Evolutionary conservation across 2,113 vertebrate species (phyloP).

Genomic region (Clarias batrachus): DNA sequence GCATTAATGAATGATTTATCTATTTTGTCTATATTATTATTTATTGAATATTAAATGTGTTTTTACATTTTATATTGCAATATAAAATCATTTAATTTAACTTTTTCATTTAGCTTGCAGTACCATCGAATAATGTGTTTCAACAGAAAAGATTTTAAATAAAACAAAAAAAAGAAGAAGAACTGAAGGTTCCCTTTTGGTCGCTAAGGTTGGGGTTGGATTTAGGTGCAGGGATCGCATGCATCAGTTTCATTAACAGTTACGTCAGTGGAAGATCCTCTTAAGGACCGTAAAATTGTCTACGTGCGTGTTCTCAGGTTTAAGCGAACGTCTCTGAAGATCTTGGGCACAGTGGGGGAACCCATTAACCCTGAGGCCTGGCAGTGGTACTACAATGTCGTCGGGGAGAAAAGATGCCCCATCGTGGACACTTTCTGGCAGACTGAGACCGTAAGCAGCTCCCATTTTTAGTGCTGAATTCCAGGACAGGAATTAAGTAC

Average conservation of each 20-base stretch:
- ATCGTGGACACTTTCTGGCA: constrained; percentile 99
- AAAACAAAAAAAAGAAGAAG: background rate
- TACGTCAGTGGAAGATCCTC: background rate
- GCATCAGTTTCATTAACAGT: background rate
- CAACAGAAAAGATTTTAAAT: background rate
- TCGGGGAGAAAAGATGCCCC: constrained; percentile 87
- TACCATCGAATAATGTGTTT: too few species aligned
- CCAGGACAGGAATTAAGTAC: background rate
- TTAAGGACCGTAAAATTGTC: background rate
- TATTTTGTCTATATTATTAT: too few species aligned
- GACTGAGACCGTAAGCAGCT: constrained; percentile 87
- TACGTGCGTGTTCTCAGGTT: constrained; percentile 68
- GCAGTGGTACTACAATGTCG: constrained; percentile 92
- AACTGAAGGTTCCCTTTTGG: background rate
- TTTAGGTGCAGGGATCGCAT: background rate
- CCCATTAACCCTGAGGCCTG: constrained; percentile 98
- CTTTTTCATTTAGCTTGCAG: too few species aligned
- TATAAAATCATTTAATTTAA: too few species aligned
- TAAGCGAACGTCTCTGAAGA: constrained; percentile 85
- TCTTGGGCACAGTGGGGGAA: constrained; percentile 92
- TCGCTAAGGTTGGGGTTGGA: background rate
- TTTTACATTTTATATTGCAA: too few species aligned
- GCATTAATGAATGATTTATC: too few species aligned
- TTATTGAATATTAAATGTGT: too few species aligned
- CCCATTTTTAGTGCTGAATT: background rate